Evolutionary conservation across 2,888 invertebrate genomes (phyloP).

Genomic region (Caenorhabditis virilis): DNA sequence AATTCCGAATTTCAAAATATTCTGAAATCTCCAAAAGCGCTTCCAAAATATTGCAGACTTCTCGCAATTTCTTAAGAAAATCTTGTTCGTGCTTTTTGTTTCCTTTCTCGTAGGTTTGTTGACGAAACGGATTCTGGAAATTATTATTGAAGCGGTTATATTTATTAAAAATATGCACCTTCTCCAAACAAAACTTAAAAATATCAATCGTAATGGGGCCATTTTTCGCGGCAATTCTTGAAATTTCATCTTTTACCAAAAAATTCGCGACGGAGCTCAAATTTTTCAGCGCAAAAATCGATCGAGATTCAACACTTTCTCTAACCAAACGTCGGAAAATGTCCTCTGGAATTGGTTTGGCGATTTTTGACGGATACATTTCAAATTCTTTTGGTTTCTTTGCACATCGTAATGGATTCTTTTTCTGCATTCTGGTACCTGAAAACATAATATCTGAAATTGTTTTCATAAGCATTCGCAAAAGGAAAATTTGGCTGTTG

Average conservation of each 20-base stretch:
- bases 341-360: background rate
- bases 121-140: background rate
- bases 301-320: background rate
- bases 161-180: background rate
- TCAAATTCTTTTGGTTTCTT: too few relatives aligned
- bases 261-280: background rate
- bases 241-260: background rate
- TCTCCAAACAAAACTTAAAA: background rate
- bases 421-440: too few relatives aligned
- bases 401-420: too few relatives aligned
- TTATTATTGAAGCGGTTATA: background rate
- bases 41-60: constrained; percentile 4
- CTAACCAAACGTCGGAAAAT: background rate
- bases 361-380: too few relatives aligned
- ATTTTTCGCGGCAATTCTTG: background rate
- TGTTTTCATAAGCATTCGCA: too few relatives aligned
- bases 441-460: background rate
- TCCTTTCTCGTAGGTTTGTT: background rate
- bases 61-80: constrained; percentile 8
- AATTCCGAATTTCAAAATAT: constrained; percentile 6
- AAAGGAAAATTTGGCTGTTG: background rate
- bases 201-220: background rate
- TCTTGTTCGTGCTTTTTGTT: background rate
- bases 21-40: background rate
- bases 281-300: constrained; percentile 1